Evolutionary conservation across 2,113 vertebrate species (phyloP), one percentile per base, ranked within the genome.

Genomic region (Odocoileus hemionus): DNA sequence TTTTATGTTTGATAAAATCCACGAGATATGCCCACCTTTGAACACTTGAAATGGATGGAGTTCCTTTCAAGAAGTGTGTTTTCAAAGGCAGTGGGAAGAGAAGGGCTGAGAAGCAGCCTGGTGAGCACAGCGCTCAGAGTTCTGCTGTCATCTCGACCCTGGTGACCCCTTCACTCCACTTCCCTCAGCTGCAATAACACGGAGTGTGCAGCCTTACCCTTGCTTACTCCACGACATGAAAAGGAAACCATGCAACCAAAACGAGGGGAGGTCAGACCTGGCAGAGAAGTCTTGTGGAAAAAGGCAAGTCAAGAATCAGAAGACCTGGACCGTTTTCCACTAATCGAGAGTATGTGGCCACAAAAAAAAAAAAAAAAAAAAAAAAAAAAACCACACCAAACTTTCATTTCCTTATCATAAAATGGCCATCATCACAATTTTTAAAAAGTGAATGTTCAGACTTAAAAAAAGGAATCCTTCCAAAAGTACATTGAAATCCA

Each of bases 121-220:
- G 78, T 21, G 57, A 70, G 67, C 28, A 16, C 78, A 94, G 86
- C 1, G 7, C 58, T 78, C 8, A 36, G 89, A 60, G 67, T 50
- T 60, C 54, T 4, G 10, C 74, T 84, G 58, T 93, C 76, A 47
- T 89, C 78, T 55, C 0, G 1, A 83, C 86, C 45, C 16, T 54
- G 2, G 16, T 8, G 87, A 91, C 45, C 57, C 83, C 14, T 94
- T 86, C 19, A 6, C 47, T 92, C 76, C 58, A 91, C 93, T 91
- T 96, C 39, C 78, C 30, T 86, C 86, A 94, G 94, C 83, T 96
- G 92, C 78, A 89, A 87, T 80, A 86, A 89, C 88, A 95, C 83
- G 80, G 93, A 86, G 36, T 43, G 36, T 50, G 19, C 30, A 14
- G 11, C 25, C 6, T 45, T 57, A 26, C 17, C 83, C 92, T 94